Evolutionary conservation across 2,888 invertebrate genomes (phyloP).

Genomic region (Cryptocephalus moraei): DNA sequence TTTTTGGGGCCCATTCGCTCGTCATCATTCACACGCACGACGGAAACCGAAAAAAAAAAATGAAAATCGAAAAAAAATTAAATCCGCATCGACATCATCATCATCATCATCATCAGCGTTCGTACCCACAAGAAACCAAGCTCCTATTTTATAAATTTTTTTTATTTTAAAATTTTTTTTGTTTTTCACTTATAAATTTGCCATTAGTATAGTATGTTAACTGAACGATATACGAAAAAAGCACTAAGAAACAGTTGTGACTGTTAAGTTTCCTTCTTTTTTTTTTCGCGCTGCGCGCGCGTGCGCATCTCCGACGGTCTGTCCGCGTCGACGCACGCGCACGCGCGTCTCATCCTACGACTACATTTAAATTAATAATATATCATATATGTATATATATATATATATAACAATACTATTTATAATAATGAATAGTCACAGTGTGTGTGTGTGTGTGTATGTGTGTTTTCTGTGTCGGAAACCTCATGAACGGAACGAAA

Average conservation of each 20-base stretch:
- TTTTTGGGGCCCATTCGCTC: conserved; percentile 2
- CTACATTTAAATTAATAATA: conserved; percentile 20
- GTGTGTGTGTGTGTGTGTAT: conserved; percentile 1
- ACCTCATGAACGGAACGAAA: conserved; percentile 34
- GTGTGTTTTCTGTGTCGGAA: no score
- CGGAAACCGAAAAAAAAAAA: no score
- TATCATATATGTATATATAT: conserved; percentile 37
- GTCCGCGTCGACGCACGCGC: no score
- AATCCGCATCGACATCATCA: no score
- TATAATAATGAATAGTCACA: conserved; percentile 33
- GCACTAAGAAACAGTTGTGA: background rate
- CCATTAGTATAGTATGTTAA: conserved; percentile 37
- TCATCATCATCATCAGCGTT: conserved; percentile 3
- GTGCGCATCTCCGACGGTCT: background rate
- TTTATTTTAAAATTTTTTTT: no score
- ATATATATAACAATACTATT: conserved; percentile 50
- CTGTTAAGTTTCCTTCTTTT: background rate
- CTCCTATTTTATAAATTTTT: conserved; percentile 32
- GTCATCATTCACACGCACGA: conserved; percentile 4
- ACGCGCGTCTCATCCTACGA: conserved; percentile 28
- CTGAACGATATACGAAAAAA: conserved; percentile 33
- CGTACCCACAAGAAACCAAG: conserved; percentile 38
- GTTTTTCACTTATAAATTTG: conserved; percentile 33
- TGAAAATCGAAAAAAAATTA: no score
- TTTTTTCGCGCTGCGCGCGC: background rate